Evolutionary conservation across 2,113 vertebrate genomes (phyloP).

Genomic region (Girardinichthys multiradiatus): DNA sequence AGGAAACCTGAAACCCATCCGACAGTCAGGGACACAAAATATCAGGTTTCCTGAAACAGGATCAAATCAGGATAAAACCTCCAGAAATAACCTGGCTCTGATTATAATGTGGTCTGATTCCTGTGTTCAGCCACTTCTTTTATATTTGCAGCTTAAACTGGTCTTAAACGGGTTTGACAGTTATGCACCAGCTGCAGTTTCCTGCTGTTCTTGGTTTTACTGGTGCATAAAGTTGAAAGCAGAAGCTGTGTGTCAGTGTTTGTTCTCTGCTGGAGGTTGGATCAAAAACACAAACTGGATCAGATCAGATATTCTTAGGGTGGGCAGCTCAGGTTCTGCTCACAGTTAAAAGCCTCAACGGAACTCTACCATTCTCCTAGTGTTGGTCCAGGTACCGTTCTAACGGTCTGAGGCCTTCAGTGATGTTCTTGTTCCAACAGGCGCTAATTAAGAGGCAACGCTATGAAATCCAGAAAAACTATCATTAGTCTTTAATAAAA

Average conservation of each 20-base stretch:
- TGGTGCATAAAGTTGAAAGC: slow-evolving; percentile 26
- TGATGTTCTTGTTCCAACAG: no score
- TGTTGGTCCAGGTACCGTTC: not conserved
- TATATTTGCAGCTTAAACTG: no score
- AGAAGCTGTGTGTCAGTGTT: slow-evolving; percentile 37
- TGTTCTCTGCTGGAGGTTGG: slow-evolving; percentile 53
- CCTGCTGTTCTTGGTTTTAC: slow-evolving; percentile 24
- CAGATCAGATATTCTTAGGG: not conserved
- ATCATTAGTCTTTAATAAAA: no score
- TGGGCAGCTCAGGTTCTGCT: not conserved
- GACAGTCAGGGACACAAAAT: not conserved
- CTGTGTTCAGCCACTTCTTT: not conserved
- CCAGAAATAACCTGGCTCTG: not conserved
- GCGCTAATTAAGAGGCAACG: no score
- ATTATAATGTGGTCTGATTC: not conserved
- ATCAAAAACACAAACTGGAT: slow-evolving; percentile 24
- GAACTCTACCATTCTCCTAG: not conserved
- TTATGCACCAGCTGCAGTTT: not conserved
- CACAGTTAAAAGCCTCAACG: not conserved
- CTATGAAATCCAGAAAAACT: no score
- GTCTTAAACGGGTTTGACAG: not conserved
- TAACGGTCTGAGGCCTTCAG: no score
- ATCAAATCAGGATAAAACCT: not conserved
- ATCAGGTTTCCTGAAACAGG: slow-evolving; percentile 11
- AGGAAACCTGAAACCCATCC: not conserved